phyloP scores from a whole-genome alignment of 2,113 vertebrate genomes.

The Odocoileus virginianus region DNA sequence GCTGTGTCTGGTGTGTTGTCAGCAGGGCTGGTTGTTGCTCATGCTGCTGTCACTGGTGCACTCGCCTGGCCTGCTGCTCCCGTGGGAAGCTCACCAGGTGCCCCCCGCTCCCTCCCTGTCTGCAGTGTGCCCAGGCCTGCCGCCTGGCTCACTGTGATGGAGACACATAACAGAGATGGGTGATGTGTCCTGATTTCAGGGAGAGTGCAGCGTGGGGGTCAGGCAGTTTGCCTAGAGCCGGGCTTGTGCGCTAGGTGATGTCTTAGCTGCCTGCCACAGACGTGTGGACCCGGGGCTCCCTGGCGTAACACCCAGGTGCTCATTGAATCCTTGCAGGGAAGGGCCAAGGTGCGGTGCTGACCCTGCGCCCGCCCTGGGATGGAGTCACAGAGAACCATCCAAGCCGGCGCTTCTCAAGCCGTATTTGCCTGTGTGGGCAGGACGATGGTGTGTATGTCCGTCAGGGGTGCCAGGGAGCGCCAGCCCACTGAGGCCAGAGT shows the following conservation, averaged over 20 bases:
- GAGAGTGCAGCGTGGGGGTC: rapidly evolving
- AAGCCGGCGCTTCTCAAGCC: rapidly evolving
- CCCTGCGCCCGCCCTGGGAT: rapidly evolving
- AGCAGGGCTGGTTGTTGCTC: rapidly evolving
- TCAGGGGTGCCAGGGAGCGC: background rate
- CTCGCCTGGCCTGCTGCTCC: rapidly evolving
- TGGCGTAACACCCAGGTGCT: rapidly evolving
- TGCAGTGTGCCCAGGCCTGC: rapidly evolving
- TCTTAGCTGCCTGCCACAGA: background rate
- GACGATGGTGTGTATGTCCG: background rate
- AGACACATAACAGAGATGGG: rapidly evolving
- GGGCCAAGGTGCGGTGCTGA: rapidly evolving
- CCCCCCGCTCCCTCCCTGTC: rapidly evolving
- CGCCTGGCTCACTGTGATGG: background rate
- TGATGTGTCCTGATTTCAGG: background rate
- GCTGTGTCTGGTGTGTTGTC: rapidly evolving
- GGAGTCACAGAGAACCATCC: rapidly evolving
- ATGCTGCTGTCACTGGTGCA: rapidly evolving
- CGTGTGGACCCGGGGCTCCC: background rate
- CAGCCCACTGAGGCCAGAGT: background rate
- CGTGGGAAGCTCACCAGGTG: rapidly evolving
- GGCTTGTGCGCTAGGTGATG: rapidly evolving
- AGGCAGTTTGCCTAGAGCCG: background rate
- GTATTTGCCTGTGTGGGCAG: background rate
- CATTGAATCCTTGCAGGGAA: background rate